Evolutionary conservation across 1,140 invertebrate species (phyloP), one percentile per base, ranked within the genome.

Genomic region (Steinernema khuongi): DNA sequence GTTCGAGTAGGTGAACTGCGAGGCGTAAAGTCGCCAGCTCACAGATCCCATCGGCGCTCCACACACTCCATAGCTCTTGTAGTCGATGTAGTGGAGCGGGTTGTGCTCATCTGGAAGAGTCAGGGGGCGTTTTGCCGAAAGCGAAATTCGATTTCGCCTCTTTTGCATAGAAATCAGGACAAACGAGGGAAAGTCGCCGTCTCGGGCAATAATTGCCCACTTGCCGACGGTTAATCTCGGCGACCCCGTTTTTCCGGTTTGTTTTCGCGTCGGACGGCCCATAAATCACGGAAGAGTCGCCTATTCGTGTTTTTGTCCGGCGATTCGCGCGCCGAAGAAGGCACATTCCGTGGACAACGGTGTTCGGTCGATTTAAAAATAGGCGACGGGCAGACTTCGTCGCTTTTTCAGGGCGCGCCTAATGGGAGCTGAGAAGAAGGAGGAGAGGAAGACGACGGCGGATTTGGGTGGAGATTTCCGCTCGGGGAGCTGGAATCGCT

Each of bases 1-100:
- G 50, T 22, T 60, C 11, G 50, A 14, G 50, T 60, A 60, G 22
- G 14, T 60, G 50, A 60, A 60, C 50, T 60, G 50, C 50, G 50
- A 7, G 22, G 83, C 79, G 31, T 82, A 81, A 68, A 87, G 77
- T 29, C 81, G 75, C 87, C 87, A 88, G 29, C 82, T 71, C 4
- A 88, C 82, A 33, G 86, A 77, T n/a, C 87, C 87, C 29, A 78
- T 81, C 26, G 81, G 75, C 22, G 81, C 81, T 22, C 86, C 86
- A 77, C 79, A 85, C 18, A 84, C 80, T 26, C 87, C 87, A 70
- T 85, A 81, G 43, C 80, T 86, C 77, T 86, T 86, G 72, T 85
- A 86, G 67, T 88, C 87, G 60, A 87, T 74, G 73, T 85, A 88
- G 67, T 85, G 70, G 41, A 85, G 76, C 11, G 85, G 85, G 70